These are phyloP conservation scores for Tenthredo livida DNA, from an alignment of 2,888 invertebrate species.

Conservation along the genomic window DNA sequence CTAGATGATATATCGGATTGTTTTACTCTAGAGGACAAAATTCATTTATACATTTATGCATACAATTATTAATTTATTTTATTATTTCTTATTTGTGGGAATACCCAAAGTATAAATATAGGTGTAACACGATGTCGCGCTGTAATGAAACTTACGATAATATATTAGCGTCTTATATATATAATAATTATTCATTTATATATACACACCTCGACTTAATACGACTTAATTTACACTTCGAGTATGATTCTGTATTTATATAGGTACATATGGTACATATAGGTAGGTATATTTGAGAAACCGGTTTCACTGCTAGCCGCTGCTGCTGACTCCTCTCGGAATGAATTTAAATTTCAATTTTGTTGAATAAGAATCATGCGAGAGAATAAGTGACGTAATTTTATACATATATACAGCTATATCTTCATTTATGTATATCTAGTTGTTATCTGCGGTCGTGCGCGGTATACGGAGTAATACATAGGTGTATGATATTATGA, in stretches of 20 bases:
- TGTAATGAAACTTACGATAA: background rate
- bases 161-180: background rate
- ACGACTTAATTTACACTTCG: background rate
- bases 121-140: background rate
- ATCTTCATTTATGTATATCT: background rate
- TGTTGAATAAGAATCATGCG: background rate
- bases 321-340: background rate
- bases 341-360: background rate
- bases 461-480: background rate
- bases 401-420: background rate
- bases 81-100: background rate
- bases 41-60: too few species aligned
- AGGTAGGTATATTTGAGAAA: background rate
- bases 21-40: background rate
- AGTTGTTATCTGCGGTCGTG: background rate
- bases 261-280: too few species aligned
- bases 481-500: background rate
- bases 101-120: too few species aligned
- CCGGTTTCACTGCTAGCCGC: background rate
- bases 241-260: too few species aligned
- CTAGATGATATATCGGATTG: background rate
- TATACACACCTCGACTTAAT: background rate
- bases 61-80: background rate
- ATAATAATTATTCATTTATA: background rate
- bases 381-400: conserved; percentile 13